Evolutionary conservation across 2,888 invertebrate species (phyloP), one percentile per base, ranked within the genome.

Genomic region (Lasioglossum figueresi): DNA sequence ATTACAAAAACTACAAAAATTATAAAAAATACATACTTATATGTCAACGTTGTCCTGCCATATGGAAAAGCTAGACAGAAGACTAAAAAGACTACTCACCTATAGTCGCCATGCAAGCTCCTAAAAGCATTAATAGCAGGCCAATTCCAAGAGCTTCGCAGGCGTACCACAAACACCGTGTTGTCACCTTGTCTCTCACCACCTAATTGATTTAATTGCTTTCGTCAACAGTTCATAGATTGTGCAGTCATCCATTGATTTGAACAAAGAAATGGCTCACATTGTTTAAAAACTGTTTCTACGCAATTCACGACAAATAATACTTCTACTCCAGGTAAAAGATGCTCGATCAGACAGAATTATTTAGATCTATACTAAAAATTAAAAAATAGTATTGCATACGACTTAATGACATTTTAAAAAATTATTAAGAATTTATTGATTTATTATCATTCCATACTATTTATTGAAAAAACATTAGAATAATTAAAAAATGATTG

Each of bases 31-130:
- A 34, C 66, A 40, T 40, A 70, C 70, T 40, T 40, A 37, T 70
- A 14, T 6, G 12, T 68, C 23, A 40, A n/a, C 12, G n/a, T 37
- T 40, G 70, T 37, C 37, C 37, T 37, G 70, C 37, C 14, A 4
- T 37, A 40, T 12, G 40, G 45, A 52, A 70, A 45, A 76, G 56
- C 34, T 34, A 37, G 31, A 10, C 66, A 0, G 23, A 68, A 68
- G 8, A 23, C 72, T 70, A 34, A 72, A 66, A n/a, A 5, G 76
- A 80, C 84, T 84, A 94, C 95, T 95, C 95, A 98, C 98, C 99
- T 94, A 99, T 97, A 66, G 98, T 98, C 63, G 99, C 98, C 99
- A 99, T 99, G 80, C 98, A 97, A 81, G 98, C 97, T 37, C 99
- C 99, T 71, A 98, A 96, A 88, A 98, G 96, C 97, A 99, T 98